Evolutionary conservation across 2,797 vertebrate species (phyloP), one percentile per base, ranked within the genome.

Genomic region (Microtus agrestis): DNA sequence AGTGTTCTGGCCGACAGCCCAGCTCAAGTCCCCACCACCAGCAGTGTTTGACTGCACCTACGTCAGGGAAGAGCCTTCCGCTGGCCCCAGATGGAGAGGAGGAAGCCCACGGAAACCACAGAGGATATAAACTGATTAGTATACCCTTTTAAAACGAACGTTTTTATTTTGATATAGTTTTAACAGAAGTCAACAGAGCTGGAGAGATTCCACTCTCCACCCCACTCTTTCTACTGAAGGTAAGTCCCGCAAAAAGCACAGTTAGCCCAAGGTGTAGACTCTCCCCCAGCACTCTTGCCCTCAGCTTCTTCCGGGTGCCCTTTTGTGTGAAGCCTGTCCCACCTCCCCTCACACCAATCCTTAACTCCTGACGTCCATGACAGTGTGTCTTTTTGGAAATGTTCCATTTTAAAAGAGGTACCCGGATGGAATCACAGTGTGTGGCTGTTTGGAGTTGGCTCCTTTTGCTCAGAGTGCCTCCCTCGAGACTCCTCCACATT

Each of bases 101-200:
- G 31, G 25, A 81, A 77, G 61, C 80, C 73, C 40, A 17, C 31
- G 61, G 43, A 78, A 71, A 61, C 37, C n/a, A 3, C 43, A 61
- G 31, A 1, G 15, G 56, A 43, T 54, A 93, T n/a, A 54, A 93
- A 74, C 17, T n/a, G 25, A 74, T 43, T 25, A 59, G 4, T 13
- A 27, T 40, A 46, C 25, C 43, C 59, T 82, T 93, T 81, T 19
- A 61, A 88, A 71, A 80, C 25, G 15, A 59, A 48, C 23, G 13
- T 31, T 77, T 63, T 89, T 89, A 59, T 65, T 74, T 89, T 89
- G 92, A 89, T n/a, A 59, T 61, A 37, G 69, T 31, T 78, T 13
- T 51, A 51, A 31, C 54, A 73, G 54, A 73, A 61, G 43, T 61
- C 51, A 87, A 10, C 51, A 71, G 6, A 31, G 46, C n/a, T 40